Evolutionary conservation across 1,140 invertebrate genomes (phyloP), one percentile per base, ranked within the genome.

Genomic region (Penaeus japonicus): DNA sequence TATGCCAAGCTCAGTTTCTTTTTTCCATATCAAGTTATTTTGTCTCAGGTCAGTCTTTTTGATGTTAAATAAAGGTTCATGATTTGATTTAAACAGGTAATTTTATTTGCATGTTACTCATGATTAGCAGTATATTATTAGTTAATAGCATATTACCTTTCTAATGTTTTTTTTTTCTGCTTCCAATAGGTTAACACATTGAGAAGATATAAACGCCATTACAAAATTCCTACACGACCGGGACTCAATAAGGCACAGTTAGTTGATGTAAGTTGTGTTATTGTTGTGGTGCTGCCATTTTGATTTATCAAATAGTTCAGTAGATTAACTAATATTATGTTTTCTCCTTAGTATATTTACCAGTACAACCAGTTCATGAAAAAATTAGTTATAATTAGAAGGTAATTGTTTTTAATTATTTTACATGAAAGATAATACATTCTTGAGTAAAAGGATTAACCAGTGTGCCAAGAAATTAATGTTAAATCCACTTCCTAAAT

Each of bases 231-330:
- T 35, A 97, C 97, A 4, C 93, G 96, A 90, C 98, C 97, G 83
- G 97, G 97, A 24, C 93, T 98, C 77, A 99, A 98, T 92, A 99
- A 99, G 93, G 96, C 97, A 85, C 98, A 99, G 93, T 93, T 99
- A 91, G 97, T 97, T 84, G 98, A 99, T 94, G 97, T 99, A 95
- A 96, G 96, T 95, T 32, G 39, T 39, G 22, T 82, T 84, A 55
- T 24, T 24, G n/a, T 59, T 78, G 15, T 32, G 75, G 15, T 17
- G 24, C 54, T 78, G n/a, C n/a, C 35, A 47, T 1, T 47, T 4
- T 47, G 0, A 47, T 47, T 39, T 39, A 39, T 39, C 2, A 4
- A 39, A 39, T 39, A 39, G 35, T 4, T 4, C 35, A 39, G 35
- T 7, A 47, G 5, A 47, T 7, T 47, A 12, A 15, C 47, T 15